A percentile compares a stretch with the other conserved stretches of the same genome.
phyloP scores from a whole-genome alignment of 2,113 vertebrate genomes.

The Toxotes jaculatrix region DNA sequence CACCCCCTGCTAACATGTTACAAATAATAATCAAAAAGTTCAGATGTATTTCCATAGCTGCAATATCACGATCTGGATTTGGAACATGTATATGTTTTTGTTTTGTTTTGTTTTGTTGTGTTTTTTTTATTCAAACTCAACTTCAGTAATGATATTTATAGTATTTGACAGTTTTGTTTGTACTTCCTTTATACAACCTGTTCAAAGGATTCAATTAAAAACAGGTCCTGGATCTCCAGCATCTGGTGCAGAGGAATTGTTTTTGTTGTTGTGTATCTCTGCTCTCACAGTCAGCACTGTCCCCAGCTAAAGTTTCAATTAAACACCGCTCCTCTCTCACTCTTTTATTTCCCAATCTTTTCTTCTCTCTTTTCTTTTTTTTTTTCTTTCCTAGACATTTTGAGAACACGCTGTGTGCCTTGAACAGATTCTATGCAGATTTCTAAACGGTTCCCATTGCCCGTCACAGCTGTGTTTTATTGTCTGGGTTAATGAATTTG shows the following conservation, averaged over 20 bases:
- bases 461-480: conserved; percentile 82
- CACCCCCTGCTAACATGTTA: conserved; percentile 31
- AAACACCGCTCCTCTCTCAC: conserved; percentile 58
- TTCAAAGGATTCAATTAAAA: conserved; percentile 67
- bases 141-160: conserved; percentile 60
- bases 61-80: conserved; percentile 41
- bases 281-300: conserved; percentile 47
- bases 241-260: conserved; percentile 58
- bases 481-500: conserved; percentile 82
- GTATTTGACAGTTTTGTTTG: conserved; percentile 65
- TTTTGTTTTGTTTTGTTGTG: neutral
- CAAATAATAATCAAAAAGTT: conserved; percentile 43
- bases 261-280: conserved; percentile 58
- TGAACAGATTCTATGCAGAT: conserved; percentile 69
- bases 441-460: conserved; percentile 72
- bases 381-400: conserved; percentile 30
- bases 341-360: conserved; percentile 41
- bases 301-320: conserved; percentile 58
- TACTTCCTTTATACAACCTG: conserved; percentile 72
- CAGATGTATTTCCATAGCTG: conserved; percentile 37
- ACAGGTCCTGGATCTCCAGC: conserved; percentile 43
- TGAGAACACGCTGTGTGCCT: conserved; percentile 61
- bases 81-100: conserved; percentile 19
- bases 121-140: conserved; percentile 28
- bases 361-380: conserved; percentile 12